Percentiles rank a stretch among this genome's conserved stretches.
These are phyloP conservation scores for Gryllus bimaculatus DNA, from an alignment of 1,140 invertebrate genomes.

Conservation along the genomic window DNA sequence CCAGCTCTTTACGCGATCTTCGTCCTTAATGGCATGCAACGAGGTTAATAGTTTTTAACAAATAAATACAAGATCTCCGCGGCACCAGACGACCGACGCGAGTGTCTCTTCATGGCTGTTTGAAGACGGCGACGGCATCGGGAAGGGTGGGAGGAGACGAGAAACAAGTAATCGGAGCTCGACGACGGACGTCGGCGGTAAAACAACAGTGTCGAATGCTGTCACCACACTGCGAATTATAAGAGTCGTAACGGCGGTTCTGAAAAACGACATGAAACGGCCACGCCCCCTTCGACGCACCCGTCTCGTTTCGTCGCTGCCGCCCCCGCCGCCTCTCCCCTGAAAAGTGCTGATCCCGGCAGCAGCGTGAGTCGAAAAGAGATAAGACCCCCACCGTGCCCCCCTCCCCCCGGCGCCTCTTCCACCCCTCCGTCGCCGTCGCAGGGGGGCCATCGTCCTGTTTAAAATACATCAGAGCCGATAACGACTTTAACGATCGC, in stretches of 20 bases:
- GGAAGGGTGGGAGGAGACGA: background rate
- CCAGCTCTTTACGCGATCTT: background rate
- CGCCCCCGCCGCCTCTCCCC: too few species aligned
- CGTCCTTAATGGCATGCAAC: background rate
- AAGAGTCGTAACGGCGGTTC: background rate
- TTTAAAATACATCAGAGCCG: conserved; percentile 4
- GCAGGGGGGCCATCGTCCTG: background rate
- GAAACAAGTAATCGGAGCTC: too few species aligned
- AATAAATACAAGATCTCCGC: background rate
- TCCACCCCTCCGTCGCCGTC: background rate
- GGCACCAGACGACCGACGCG: too few species aligned
- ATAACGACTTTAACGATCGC: conserved; percentile 4
- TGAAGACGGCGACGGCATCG: background rate
- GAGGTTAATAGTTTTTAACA: background rate
- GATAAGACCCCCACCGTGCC: background rate
- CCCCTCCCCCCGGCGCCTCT: too few species aligned
- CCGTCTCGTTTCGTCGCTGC: background rate
- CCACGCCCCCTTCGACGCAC: background rate
- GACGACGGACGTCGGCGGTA: too few species aligned
- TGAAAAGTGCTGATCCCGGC: background rate
- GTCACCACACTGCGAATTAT: background rate
- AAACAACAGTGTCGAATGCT: background rate
- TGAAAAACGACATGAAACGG: background rate
- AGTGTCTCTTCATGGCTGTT: background rate
- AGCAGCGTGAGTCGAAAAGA: background rate